These are phyloP conservation scores for Elanus axillaris DNA, from an alignment of 2,113 vertebrate genomes.

Conservation along the genomic window DNA sequence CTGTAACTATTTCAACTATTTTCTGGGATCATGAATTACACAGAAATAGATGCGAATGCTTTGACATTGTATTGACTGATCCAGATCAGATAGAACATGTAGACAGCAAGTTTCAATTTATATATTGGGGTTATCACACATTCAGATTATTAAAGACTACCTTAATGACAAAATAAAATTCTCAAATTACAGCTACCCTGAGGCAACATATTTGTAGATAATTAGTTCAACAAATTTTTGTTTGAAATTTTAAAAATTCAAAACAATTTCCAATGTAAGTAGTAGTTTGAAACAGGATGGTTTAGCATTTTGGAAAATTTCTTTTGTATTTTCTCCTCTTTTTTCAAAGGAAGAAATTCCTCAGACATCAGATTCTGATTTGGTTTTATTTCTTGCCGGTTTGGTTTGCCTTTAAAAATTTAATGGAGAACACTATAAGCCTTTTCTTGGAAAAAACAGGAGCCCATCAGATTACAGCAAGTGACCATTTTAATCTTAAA, in stretches of 20 bases:
- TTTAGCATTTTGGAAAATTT: not conserved
- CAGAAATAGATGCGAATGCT: not conserved
- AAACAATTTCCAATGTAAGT: not conserved
- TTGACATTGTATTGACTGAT: not conserved
- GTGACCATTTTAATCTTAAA: not conserved
- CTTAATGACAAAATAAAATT: not conserved
- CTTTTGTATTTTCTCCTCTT: not conserved
- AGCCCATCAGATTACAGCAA: not conserved
- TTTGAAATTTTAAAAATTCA: not conserved
- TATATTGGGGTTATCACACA: not conserved
- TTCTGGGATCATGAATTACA: not conserved
- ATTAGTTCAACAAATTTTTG: not conserved
- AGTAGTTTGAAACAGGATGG: not conserved
- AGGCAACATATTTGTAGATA: not conserved
- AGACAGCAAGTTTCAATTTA: not conserved
- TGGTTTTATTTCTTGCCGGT: not conserved
- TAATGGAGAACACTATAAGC: not conserved
- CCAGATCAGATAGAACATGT: not conserved
- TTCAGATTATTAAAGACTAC: not conserved
- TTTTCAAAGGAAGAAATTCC: not conserved
- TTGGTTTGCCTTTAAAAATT: not conserved
- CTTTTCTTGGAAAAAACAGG: not conserved
- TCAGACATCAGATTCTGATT: not conserved
- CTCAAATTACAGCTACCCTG: not conserved
- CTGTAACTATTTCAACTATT: not conserved